Base-by-base conservation (phyloP, 2,797 vertebrate genomes). In the Novumbra hubbsi region DNA sequence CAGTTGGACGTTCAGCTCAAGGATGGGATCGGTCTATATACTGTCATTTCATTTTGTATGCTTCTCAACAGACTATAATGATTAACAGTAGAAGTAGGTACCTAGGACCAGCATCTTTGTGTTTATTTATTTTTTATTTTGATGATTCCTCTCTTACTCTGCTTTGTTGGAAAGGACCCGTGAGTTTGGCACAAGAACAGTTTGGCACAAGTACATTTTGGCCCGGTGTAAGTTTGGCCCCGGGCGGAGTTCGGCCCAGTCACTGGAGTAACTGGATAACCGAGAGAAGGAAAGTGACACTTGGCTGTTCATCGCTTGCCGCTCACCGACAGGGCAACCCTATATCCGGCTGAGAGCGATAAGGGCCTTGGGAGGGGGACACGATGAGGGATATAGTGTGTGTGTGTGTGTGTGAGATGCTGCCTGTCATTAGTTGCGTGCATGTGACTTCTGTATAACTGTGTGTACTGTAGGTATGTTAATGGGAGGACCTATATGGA, bases 401-500 rank as follows among this genome's bases (percentile, higher is more conserved):
- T 34, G 69, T 77, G 62, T 83, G 76, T 77, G 68, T 83, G 67
- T 64, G 38, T 75, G 74, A 38, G 45, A 73, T 34, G 71, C 67
- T 68, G 52, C 49, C 17, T 65, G 24, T 28, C 2, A 24, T 16
- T 65, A 11, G 5, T n/a, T 38, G 71, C 71, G 62, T 74, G 66
- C 17, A 41, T 45, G 57, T 9, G 63, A 50, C 38, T 50, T 11
- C 16, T 3, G 6, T 50, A 50, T 50, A 12, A 14, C 3, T 62
- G 24, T 27, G 57, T 88, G 24, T 84, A 24, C 14, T 52, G 38
- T 89, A 99, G 98, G 97, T 99, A 98, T 50, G 96, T 99, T 11
- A 99, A 98, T 27, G 96, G 96, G 0, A 97, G 94, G 85, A 92
- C 91, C 0, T 99, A 96, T 87, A 99, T 98, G 82, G 95, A 97